Evolutionary conservation across 1,140 invertebrate species (phyloP).

Genomic region (Leptinotarsa texana): DNA sequence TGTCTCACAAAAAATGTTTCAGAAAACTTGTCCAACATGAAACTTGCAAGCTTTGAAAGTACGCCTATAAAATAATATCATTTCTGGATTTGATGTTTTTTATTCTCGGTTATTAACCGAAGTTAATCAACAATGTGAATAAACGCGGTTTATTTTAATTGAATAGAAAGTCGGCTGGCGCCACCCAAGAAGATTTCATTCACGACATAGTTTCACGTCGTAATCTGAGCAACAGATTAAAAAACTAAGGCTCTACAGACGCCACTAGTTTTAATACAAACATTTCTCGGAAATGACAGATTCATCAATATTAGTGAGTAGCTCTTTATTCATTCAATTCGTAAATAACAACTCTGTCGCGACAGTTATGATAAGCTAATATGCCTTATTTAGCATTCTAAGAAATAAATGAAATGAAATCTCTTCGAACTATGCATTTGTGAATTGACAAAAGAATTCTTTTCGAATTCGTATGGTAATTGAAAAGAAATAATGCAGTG

Average conservation of each 20-base stretch:
- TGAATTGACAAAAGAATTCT: too few species aligned
- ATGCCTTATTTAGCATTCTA: not conserved
- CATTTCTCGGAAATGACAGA: constrained; percentile 2
- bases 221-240: not conserved
- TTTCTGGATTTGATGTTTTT: too few species aligned
- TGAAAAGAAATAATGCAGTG: too few species aligned
- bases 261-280: not conserved
- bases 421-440: too few species aligned
- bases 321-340: too few species aligned
- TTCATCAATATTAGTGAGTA: not conserved
- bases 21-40: too few species aligned
- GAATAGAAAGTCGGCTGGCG: constrained; percentile 1
- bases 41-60: too few species aligned
- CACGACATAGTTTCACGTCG: not conserved
- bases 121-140: too few species aligned
- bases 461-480: too few species aligned
- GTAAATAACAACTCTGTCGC: not conserved
- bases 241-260: not conserved
- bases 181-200: constrained; percentile 1
- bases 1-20: too few species aligned
- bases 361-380: not conserved
- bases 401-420: not conserved
- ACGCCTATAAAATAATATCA: too few species aligned
- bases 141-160: not conserved
- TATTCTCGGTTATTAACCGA: too few species aligned